A percentile compares a stretch with the other conserved stretches of the same genome.
Evolutionary conservation across 1,140 invertebrate species (phyloP).

Genomic region (Sesamia nonagrioides): DNA sequence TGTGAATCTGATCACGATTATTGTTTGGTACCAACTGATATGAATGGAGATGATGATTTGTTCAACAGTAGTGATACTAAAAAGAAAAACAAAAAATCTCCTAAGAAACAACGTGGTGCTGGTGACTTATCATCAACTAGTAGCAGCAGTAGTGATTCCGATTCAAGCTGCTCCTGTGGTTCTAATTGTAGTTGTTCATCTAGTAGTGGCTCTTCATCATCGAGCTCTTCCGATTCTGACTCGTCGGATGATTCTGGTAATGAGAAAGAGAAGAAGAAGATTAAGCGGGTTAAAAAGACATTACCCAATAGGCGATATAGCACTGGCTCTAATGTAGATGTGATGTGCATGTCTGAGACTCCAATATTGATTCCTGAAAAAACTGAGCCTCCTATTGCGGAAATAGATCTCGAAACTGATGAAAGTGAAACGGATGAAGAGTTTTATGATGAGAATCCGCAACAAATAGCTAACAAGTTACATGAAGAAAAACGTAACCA

Average conservation of each 20-base stretch:
- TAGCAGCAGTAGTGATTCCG: conserved; percentile 92
- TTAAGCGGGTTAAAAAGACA: conserved; percentile 70
- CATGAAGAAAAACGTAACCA: conserved; percentile 92
- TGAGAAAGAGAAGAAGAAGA: conserved; percentile 81
- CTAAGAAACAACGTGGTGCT: conserved; percentile 78
- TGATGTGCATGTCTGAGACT: conserved; percentile 85
- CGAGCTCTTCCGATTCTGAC: conserved; percentile 89
- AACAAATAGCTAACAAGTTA: conserved; percentile 90
- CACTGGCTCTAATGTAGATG: conserved; percentile 86
- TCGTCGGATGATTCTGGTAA: conserved; percentile 81
- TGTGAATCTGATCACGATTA: conserved; percentile 91
- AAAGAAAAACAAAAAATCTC: conserved; percentile 83
- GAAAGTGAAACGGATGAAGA: conserved; percentile 95
- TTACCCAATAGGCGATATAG: conserved; percentile 80
- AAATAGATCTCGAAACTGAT: conserved; percentile 94
- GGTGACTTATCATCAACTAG: conserved; percentile 88
- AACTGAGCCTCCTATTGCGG: conserved; percentile 88
- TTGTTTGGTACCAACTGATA: conserved; percentile 86
- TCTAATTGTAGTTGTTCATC: conserved; percentile 93
- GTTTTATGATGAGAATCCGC: conserved; percentile 94
- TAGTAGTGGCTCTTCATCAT: conserved; percentile 91
- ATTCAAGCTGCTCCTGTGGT: conserved; percentile 93
- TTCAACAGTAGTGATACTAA: conserved; percentile 68
- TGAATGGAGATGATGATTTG: conserved; percentile 77
- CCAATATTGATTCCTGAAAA: conserved; percentile 80